A percentile compares a stretch with the other conserved stretches of the same genome.
Conservation (phyloP, 2,797 vertebrate genomes). For the Acanthornis magna region DNA sequence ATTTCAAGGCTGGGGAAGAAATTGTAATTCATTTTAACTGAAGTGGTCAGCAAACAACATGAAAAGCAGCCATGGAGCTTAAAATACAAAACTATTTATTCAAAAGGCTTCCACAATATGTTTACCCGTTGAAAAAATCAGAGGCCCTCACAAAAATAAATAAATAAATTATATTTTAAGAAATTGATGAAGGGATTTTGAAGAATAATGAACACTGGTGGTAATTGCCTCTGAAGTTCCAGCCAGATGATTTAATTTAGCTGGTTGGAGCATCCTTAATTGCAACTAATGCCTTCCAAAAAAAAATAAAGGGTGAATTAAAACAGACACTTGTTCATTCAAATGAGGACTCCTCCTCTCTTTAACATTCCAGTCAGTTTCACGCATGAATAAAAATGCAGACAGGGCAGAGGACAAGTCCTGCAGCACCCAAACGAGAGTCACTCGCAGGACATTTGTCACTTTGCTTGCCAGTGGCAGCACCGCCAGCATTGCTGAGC, state of each 20-base stretch:
- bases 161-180: not conserved
- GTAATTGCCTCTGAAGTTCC: not conserved
- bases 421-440: not conserved
- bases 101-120: not conserved
- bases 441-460: not conserved
- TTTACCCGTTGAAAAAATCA: not conserved
- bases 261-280: not conserved
- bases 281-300: not conserved
- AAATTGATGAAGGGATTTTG: not conserved
- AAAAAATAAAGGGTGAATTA: not conserved
- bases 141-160: not conserved
- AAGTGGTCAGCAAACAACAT: not conserved
- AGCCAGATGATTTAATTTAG: not conserved
- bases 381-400: not conserved
- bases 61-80: not conserved
- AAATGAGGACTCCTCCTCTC: not conserved
- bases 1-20: not conserved
- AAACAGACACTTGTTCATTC: not conserved
- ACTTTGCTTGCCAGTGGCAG: not conserved
- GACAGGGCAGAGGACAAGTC: not conserved
- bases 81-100: not conserved
- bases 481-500: not conserved
- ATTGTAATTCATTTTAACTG: not conserved
- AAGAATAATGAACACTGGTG: not conserved
- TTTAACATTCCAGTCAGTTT: not conserved